phyloP scores from a whole-genome alignment of 1,140 invertebrate species.

The Periplaneta americana region DNA sequence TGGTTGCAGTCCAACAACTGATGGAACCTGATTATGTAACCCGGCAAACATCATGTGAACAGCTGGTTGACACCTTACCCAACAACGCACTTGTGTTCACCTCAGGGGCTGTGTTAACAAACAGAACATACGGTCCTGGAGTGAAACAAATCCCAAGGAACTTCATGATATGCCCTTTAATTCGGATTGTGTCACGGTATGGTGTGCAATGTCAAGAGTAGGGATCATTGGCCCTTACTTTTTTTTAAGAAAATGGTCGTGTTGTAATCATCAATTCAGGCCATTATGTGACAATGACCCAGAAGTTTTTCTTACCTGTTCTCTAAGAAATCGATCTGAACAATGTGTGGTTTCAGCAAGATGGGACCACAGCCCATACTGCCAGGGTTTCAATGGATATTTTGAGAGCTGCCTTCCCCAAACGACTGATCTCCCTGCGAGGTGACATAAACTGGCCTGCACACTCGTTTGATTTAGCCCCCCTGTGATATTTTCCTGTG shows the following conservation, averaged over 20 bases:
- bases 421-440: background rate
- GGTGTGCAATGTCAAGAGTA: slow-evolving; percentile 20
- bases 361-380: too few relatives aligned
- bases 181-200: slow-evolving; percentile 15
- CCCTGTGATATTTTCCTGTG: background rate
- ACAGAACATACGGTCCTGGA: slow-evolving; percentile 16
- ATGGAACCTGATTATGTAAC: too few relatives aligned
- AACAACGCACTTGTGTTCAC: background rate
- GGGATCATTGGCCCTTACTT: slow-evolving; percentile 6
- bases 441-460: too few relatives aligned
- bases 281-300: slow-evolving; percentile 30
- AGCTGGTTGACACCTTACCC: too few relatives aligned
- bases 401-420: slow-evolving; percentile 1
- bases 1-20: too few relatives aligned
- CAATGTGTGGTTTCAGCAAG: slow-evolving; percentile 29
- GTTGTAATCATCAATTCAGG: slow-evolving; percentile 29
- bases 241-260: slow-evolving; percentile 18
- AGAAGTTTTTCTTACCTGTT: slow-evolving; percentile 28
- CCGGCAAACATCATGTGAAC: too few relatives aligned
- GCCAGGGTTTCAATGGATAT: slow-evolving; percentile 22
- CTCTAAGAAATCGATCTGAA: slow-evolving; percentile 22
- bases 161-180: slow-evolving; percentile 15
- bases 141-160: slow-evolving; percentile 9
- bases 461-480: background rate
- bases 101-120: slow-evolving; percentile 13